These are phyloP conservation scores for Clarias batrachus DNA, from an alignment of 2,113 vertebrate species.

Conservation along the genomic window DNA sequence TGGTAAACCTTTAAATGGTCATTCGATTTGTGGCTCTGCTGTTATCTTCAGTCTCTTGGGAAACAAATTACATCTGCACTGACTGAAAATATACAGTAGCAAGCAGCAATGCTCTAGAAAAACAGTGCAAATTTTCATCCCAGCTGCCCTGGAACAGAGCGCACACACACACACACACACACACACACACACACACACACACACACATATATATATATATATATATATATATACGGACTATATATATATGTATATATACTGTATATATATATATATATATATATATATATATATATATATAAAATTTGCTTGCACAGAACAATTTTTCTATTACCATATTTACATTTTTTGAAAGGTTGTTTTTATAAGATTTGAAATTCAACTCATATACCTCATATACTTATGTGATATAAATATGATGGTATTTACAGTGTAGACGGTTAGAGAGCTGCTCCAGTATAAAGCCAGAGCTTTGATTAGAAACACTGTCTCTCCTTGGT, in stretches of 20 bases:
- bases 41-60: background rate
- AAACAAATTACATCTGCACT: background rate
- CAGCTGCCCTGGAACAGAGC: background rate
- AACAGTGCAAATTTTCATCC: background rate
- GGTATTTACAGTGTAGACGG: background rate
- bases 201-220: no score
- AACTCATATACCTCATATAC: no score
- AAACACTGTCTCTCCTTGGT: background rate
- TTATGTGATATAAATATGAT: background rate
- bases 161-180: no score
- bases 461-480: conserved; percentile 7
- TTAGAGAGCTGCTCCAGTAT: conserved; percentile 10
- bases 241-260: no score
- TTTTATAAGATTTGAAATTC: background rate
- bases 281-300: no score
- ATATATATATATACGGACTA: no score
- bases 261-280: no score
- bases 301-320: no score
- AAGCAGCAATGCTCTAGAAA: background rate
- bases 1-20: background rate
- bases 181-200: no score
- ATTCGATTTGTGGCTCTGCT: background rate
- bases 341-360: background rate
- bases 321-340: background rate
- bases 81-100: background rate